Conservation (phyloP, 2,888 invertebrate species). For the Nephrotoma guestfalica region DNA sequence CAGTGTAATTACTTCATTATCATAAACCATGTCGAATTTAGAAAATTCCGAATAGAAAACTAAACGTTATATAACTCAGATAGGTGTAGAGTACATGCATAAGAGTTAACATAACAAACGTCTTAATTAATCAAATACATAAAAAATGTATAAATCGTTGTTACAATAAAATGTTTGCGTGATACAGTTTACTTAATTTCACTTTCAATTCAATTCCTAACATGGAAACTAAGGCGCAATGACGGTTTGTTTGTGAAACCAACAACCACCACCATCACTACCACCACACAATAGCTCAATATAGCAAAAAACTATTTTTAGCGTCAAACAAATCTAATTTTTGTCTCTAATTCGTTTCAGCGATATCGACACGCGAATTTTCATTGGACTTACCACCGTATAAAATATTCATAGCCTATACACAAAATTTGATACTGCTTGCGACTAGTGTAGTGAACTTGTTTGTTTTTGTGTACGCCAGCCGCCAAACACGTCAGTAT, state of each 20-base stretch:
- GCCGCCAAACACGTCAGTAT: neutral
- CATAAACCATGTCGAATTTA: neutral
- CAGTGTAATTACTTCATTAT: neutral
- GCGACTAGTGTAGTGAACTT: neutral
- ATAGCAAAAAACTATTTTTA: too few species aligned
- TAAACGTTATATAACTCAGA: neutral
- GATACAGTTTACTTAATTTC: neutral
- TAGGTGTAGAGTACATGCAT: neutral
- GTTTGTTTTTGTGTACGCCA: neutral
- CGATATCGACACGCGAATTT: neutral
- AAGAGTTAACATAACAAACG: neutral
- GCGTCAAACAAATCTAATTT: neutral
- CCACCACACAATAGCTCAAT: neutral
- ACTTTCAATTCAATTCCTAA: neutral
- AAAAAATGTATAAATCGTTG: neutral
- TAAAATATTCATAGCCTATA: neutral
- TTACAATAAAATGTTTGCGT: neutral
- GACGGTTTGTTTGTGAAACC: neutral
- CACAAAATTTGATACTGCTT: neutral
- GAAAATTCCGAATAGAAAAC: neutral
- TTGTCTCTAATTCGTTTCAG: neutral
- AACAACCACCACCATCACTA: neutral
- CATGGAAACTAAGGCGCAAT: neutral
- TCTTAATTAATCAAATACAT: neutral
- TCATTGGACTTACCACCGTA: neutral